Base-by-base conservation (phyloP, 2,797 vertebrate species). In the Semaprochilodus insignis region DNA sequence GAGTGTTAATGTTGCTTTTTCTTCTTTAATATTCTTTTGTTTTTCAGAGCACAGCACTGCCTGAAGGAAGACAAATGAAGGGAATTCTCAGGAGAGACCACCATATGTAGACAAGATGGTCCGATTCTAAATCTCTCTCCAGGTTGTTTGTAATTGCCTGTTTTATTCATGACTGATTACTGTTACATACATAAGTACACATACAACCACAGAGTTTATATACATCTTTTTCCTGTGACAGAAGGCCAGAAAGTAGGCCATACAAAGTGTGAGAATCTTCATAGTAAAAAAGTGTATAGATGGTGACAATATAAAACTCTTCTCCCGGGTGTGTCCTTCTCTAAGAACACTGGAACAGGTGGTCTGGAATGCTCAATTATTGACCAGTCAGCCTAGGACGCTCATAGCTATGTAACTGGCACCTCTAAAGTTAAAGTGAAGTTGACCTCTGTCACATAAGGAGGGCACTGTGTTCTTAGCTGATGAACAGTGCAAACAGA, bases 151-250 rank as follows among this genome's bases (percentile, higher is more conserved):
- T 74, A 74, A 59, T 40, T 23, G 54, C 2, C 31, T n/a, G 40
- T 70, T 36, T 74, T 66, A 66, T 74, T 74, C 54, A 57, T 74
- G 54, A 59, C 6, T 40, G 55, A 74, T 74, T 74, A 74, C 54
- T 15, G 31, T 36, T 66, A 34, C 65, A 66, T 21, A 19, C 36
- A 31, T 66, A 36, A 36, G 17, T 4, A 66, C 17, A 34, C 31
- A 1, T 34, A 7, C 1, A 31, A 65, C 15, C 2, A 65, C 27
- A 36, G 62, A 34, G 14, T 17, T 63, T 63, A 7, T 2, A 21
- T 19, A 7, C 6, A 36, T 36, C 27, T 7, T 34, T 40, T 19
- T 21, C 17, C 15, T 36, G 16, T 2, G 14, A 66, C 6, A 66
- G 65, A 36, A 27, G 4, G 1, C 11, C 57, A 4, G 2, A 4